These are phyloP conservation scores for Sterrhoptilus dennistouni DNA, from an alignment of 2,113 vertebrate genomes.

Conservation along the genomic window DNA sequence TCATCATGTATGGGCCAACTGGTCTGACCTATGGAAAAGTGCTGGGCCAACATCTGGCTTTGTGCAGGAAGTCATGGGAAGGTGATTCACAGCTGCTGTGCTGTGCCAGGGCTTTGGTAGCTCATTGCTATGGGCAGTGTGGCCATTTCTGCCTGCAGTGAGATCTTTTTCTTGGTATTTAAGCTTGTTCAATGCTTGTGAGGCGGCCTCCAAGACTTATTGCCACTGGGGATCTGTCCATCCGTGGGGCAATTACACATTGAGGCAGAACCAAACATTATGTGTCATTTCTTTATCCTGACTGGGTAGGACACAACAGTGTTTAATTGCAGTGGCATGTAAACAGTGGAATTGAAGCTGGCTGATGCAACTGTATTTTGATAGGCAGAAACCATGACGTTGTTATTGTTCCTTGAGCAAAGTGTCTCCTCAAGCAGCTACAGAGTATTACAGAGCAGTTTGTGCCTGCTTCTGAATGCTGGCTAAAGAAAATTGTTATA, in stretches of 20 bases:
- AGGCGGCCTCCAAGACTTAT: neutral
- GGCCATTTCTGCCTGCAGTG: neutral
- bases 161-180: neutral
- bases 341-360: conserved; percentile 15
- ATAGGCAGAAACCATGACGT: conserved; percentile 21
- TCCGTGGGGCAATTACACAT: neutral
- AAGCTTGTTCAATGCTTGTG: neutral
- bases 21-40: neutral
- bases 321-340: conserved; percentile 21
- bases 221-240: neutral
- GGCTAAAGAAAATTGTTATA: neutral
- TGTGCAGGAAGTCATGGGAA: neutral
- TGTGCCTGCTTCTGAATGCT: neutral
- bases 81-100: conserved; percentile 26
- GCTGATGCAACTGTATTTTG: conserved; percentile 38
- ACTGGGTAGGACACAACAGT: neutral
- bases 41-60: neutral
- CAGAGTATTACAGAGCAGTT: neutral
- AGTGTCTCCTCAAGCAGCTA: conserved; percentile 24
- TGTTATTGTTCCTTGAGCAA: neutral
- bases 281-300: neutral
- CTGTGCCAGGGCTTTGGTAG: neutral
- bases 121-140: neutral
- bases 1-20: neutral
- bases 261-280: neutral